phyloP scores from a whole-genome alignment of 2,797 vertebrate species.

The Macroramphosus scolopax region DNA sequence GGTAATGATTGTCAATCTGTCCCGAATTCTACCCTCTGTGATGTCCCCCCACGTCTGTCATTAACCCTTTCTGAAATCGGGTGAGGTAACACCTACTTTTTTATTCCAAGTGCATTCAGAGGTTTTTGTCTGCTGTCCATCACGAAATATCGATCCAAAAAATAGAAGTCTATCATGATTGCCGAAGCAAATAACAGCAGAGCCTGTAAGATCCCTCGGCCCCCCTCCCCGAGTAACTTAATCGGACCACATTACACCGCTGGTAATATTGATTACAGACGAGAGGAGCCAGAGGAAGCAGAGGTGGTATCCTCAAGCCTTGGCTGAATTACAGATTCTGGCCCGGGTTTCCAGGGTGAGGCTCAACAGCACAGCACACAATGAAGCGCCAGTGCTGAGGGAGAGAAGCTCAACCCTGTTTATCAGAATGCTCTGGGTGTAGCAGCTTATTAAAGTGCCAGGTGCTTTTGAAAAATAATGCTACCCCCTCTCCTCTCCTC shows the following conservation, averaged over 20 bases:
- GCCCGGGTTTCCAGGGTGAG: slow-evolving; percentile 39
- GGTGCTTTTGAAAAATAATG: slow-evolving; percentile 68
- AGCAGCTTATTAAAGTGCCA: slow-evolving; percentile 76
- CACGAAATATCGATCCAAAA: too few species aligned
- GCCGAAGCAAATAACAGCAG: slow-evolving; percentile 41
- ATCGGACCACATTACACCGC: slow-evolving; percentile 48
- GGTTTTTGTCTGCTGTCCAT: too few species aligned
- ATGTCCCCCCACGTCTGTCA: slow-evolving; percentile 8
- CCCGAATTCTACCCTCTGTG: slow-evolving; percentile 8
- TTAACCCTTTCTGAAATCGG: not conserved
- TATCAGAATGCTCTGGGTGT: slow-evolving; percentile 73
- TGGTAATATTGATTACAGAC: slow-evolving; percentile 55
- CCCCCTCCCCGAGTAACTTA: slow-evolving; percentile 26
- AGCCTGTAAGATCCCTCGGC: not conserved
- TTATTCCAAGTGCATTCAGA: too few species aligned
- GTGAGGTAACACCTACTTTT: slow-evolving; percentile 32
- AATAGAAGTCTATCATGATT: too few species aligned
- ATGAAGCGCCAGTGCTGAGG: slow-evolving; percentile 48
- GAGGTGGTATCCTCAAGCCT: slow-evolving; percentile 41
- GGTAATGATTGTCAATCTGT: slow-evolving; percentile 34
- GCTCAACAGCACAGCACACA: slow-evolving; percentile 50
- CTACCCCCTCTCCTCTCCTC: slow-evolving; percentile 7
- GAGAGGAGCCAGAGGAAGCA: slow-evolving; percentile 29
- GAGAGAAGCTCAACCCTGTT: slow-evolving; percentile 60
- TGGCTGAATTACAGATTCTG: slow-evolving; percentile 48